Conservation (phyloP, 2,113 vertebrate species). For the Lampris incognitus region DNA sequence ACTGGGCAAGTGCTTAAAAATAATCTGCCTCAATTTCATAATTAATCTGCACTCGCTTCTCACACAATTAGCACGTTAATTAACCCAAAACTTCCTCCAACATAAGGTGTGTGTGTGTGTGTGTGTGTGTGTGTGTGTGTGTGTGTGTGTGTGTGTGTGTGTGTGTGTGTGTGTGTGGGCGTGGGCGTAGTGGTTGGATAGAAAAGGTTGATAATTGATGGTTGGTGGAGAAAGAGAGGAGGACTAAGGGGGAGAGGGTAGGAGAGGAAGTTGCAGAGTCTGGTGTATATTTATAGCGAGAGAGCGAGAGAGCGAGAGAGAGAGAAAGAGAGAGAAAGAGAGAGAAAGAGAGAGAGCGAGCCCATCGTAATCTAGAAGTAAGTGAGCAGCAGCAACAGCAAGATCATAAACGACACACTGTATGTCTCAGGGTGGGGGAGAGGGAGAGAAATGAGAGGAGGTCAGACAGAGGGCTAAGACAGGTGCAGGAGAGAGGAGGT, state of each 20-base stretch:
- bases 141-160: too few species aligned
- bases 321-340: neutral
- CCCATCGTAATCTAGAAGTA: neutral
- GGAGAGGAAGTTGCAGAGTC: slow-evolving; percentile 18
- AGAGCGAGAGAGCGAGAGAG: too few species aligned
- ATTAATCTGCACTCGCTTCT: slow-evolving; percentile 78
- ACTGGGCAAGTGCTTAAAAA: slow-evolving; percentile 68
- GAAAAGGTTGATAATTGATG: too few species aligned
- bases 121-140: neutral
- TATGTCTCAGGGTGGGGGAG: slow-evolving; percentile 9
- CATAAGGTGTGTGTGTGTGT: slow-evolving; percentile 6
- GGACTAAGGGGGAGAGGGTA: neutral
- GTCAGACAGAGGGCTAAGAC: slow-evolving; percentile 14
- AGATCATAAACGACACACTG: neutral
- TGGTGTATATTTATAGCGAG: neutral
- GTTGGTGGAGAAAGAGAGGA: neutral
- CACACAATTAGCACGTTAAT: slow-evolving; percentile 80
- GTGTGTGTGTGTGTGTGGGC: neutral
- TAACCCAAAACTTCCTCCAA: slow-evolving; percentile 78
- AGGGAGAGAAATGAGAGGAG: neutral
- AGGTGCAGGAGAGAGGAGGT: neutral
- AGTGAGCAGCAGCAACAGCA: neutral
- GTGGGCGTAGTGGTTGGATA: too few species aligned
- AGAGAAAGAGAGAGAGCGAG: neutral
- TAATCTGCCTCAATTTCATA: slow-evolving; percentile 81